These are phyloP conservation scores for Coptodon bakossiorum DNA, from an alignment of 2,113 vertebrate species.

Conservation along the genomic window DNA sequence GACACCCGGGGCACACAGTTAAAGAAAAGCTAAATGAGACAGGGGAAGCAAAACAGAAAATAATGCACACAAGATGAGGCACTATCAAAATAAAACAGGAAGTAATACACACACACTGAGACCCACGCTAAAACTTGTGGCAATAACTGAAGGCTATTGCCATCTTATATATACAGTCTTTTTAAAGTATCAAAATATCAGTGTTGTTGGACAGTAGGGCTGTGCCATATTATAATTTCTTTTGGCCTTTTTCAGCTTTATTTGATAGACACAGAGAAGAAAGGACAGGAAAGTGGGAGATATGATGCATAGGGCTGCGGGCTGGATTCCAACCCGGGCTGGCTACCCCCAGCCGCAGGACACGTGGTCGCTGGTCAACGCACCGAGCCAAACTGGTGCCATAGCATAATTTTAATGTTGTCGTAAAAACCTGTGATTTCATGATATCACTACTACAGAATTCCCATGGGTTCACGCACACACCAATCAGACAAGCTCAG, in stretches of 20 bases:
- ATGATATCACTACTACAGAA: neutral
- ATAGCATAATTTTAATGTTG: neutral
- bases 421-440: neutral
- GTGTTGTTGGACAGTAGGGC: neutral
- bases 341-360: accelerated
- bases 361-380: neutral
- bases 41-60: neutral
- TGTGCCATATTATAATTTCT: neutral
- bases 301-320: neutral
- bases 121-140: neutral
- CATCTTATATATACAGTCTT: neutral
- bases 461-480: neutral
- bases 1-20: neutral
- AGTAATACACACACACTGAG: neutral
- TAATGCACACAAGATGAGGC: neutral
- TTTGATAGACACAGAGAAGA: neutral
- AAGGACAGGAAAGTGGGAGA: neutral
- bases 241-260: neutral
- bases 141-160: neutral
- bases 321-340: neutral
- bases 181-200: neutral
- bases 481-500: neutral
- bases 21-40: neutral
- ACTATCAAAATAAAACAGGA: neutral
- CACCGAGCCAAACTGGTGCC: neutral